Conservation (phyloP, 2,797 vertebrate species). For the Toxotes lorentzi region DNA sequence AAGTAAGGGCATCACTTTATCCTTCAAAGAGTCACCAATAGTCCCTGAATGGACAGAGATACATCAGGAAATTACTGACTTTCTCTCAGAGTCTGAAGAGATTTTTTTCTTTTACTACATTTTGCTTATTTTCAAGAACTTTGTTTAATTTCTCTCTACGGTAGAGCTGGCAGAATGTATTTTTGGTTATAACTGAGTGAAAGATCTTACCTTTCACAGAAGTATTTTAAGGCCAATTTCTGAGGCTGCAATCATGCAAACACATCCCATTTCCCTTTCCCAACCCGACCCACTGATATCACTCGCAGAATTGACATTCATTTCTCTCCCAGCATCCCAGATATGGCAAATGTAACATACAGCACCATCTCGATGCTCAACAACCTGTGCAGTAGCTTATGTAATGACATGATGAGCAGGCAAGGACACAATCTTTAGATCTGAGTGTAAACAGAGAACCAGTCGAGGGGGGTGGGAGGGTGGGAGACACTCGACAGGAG, state of each 20-base stretch:
- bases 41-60: neutral
- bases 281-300: neutral
- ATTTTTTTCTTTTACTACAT: neutral
- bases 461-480: constrained; percentile 16
- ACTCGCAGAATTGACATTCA: constrained; percentile 19
- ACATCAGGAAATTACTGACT: neutral
- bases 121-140: neutral
- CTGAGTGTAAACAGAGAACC: constrained; percentile 58
- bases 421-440: constrained; percentile 72
- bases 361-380: constrained; percentile 56
- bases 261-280: constrained; percentile 13
- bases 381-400: constrained; percentile 50
- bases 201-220: neutral
- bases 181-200: neutral
- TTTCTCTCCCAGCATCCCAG: constrained; percentile 14
- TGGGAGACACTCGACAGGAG: constrained; percentile 59
- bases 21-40: neutral
- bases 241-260: constrained; percentile 26
- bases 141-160: neutral
- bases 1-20: too few species aligned
- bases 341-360: constrained; percentile 28
- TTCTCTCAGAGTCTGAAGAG: neutral
- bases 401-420: constrained; percentile 56
- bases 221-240: neutral
- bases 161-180: neutral